Evolutionary conservation across 2,888 invertebrate genomes (phyloP).

Genomic region (Lithophane semibrunnea): DNA sequence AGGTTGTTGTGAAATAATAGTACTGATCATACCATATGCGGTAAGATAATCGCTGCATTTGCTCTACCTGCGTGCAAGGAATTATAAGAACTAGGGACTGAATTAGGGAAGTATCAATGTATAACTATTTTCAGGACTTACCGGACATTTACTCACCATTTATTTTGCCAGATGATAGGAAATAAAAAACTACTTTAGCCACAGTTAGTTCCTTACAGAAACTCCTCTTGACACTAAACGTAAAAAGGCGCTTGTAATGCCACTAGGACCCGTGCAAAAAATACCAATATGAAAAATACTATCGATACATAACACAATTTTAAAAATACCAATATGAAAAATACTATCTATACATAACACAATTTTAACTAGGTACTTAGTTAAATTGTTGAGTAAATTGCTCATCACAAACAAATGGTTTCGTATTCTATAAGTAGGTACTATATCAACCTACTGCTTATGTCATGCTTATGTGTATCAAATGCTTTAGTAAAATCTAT

Average conservation of each 20-base stretch:
- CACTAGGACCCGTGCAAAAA: neutral
- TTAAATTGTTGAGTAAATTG: neutral
- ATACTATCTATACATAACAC: neutral
- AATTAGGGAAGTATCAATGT: neutral
- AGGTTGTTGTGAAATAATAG: conserved; percentile 60
- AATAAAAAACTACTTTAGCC: neutral
- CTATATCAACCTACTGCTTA: neutral
- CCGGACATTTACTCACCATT: neutral
- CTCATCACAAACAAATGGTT: neutral
- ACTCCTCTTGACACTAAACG: too few relatives aligned
- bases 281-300: too few relatives aligned
- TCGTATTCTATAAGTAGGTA: neutral
- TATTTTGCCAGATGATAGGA: neutral
- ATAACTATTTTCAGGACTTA: neutral
- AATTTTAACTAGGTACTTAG: neutral
- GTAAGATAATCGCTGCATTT: conserved; percentile 40
- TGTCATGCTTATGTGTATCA: conserved; percentile 12
- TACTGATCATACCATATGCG: conserved; percentile 47
- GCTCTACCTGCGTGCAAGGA: neutral
- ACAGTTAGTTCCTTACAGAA: neutral
- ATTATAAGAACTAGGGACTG: conserved; percentile 2
- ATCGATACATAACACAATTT: neutral
- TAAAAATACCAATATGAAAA: neutral
- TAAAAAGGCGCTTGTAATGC: neutral
- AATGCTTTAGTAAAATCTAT: conserved; percentile 10